Base-by-base conservation (phyloP, 2,113 vertebrate genomes). In the Rhea americana region DNA sequence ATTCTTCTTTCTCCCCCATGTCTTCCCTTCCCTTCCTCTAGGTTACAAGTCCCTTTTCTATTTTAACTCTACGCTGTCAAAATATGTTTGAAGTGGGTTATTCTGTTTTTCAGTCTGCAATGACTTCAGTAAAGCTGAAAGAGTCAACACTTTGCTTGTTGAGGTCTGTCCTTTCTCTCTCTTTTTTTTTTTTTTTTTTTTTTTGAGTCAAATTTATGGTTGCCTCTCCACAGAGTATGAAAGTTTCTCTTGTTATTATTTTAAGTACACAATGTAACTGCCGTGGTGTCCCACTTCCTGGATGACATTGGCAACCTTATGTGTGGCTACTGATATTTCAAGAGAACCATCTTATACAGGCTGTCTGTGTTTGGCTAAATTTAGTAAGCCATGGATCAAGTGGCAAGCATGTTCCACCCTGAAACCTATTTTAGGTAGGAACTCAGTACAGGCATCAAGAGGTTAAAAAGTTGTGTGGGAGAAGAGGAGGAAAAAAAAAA, bases 401-500 rank as follows among this genome's bases (percentile, higher is more conserved):
- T 96, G 83, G 95, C 93, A 96, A 96, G 90, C 94, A 91, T 93
- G 93, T 95, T 96, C 91, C 88, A 94, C 66, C 83, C 90, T 74
- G 67, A 94, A 93, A 93, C 74, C 88, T 96, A 96, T 96, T 96
- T 95, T 94, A 88, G 93, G 93, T 92, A 94, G 67, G 71, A 88
- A 91, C 86, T 94, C 66, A 0, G 88, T 58, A 94, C 45, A 94
- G 93, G 37, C 91, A 94, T 48, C 90, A 95, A 96, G 73, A 94
- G 93, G 93, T 94, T 96, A 96, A 96, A 95, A 94, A 95, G 48
- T 63, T 84, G 92, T 70, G 91, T 78, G 76, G 73, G 56, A 77
- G 71, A 84, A 66, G 9, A 22, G 20, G 12, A 11, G 14, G 17
- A 71, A 48, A 58, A 45, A 59, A 82, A 81, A 94, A 48, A 77